These are phyloP conservation scores for Aurelia coerulea DNA, from an alignment of 30 jellyfish, hydroid and myxozoan genomes.

Conservation along the genomic window DNA sequence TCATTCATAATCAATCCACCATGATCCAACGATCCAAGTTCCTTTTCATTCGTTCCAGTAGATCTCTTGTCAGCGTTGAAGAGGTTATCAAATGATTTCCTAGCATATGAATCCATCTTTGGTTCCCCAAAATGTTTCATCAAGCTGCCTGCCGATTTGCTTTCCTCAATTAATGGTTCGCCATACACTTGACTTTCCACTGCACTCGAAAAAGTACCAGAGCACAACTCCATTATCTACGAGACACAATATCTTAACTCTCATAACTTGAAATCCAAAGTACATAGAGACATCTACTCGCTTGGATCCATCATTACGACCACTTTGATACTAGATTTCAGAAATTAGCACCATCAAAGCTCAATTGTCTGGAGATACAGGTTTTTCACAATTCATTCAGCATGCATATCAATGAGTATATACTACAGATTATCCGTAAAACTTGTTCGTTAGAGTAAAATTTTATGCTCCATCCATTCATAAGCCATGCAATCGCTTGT, in stretches of 20 bases:
- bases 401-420: too few relatives aligned
- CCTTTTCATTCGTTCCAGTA: not conserved
- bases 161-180: constrained; percentile 16
- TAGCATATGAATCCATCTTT: constrained; percentile 13
- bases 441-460: too few relatives aligned
- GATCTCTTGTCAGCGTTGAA: constrained; percentile 10
- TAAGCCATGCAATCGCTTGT: too few relatives aligned
- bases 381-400: too few relatives aligned
- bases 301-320: not conserved
- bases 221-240: constrained; percentile 55
- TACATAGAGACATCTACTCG: not conserved
- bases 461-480: too few relatives aligned
- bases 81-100: constrained; percentile 18
- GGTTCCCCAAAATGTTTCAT: constrained; percentile 24
- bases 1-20: not conserved
- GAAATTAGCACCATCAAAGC: too few relatives aligned
- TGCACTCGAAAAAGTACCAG: constrained; percentile 48
- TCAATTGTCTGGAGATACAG: too few relatives aligned
- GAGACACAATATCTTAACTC: not conserved
- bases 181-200: not conserved
- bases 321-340: too few relatives aligned
- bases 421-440: too few relatives aligned
- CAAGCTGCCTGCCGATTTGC: constrained; percentile 31
- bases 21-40: not conserved
- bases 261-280: not conserved